These are phyloP conservation scores for Mormyrus proboscirostris DNA, from an alignment of 2,797 vertebrate species.

Conservation along the genomic window DNA sequence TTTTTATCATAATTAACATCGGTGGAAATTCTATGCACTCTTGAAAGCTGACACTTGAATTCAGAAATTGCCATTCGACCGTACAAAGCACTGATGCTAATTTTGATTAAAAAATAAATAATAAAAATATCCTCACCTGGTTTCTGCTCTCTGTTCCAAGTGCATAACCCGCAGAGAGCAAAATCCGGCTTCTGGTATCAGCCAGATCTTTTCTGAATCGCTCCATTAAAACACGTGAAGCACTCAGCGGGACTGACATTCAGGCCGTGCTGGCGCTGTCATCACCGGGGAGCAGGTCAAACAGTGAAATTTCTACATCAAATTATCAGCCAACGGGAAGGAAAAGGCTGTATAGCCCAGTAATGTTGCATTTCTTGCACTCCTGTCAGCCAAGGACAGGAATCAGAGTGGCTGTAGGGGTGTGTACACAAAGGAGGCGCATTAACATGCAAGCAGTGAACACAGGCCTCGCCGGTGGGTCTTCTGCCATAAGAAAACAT, in stretches of 20 bases:
- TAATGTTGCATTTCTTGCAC: neutral
- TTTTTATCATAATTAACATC: constrained; percentile 2
- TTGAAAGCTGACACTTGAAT: neutral
- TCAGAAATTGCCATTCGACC: neutral
- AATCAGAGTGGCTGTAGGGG: neutral
- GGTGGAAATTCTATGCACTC: neutral
- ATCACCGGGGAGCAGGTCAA: neutral
- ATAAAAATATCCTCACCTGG: neutral
- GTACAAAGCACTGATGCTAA: neutral
- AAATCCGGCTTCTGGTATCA: neutral
- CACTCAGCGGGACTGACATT: neutral
- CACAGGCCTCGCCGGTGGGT: neutral
- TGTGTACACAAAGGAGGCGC: neutral
- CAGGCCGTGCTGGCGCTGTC: neutral
- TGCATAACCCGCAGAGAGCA: neutral
- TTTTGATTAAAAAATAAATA: neutral
- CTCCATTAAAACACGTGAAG: neutral
- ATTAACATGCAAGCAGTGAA: neutral
- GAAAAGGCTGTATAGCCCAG: neutral
- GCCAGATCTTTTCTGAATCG: neutral
- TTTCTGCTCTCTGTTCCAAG: neutral
- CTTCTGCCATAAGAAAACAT: neutral
- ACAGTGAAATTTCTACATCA: neutral
- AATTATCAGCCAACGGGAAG: neutral
- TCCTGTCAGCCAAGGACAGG: neutral